These are phyloP conservation scores for Alaudala cheleensis DNA, from an alignment of 2,113 vertebrate species.

Conservation along the genomic window DNA sequence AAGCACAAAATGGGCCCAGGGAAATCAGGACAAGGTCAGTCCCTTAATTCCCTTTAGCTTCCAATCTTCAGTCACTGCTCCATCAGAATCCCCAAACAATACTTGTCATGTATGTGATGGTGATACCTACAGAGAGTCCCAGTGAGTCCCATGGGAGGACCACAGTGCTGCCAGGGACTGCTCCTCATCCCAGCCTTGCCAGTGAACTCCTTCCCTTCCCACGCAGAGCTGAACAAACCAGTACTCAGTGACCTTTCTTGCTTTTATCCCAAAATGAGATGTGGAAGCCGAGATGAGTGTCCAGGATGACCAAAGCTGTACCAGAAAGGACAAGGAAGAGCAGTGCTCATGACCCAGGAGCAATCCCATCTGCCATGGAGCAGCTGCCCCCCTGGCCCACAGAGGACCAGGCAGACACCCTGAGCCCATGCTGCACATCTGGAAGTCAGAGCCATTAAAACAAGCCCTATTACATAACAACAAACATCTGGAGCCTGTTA, in stretches of 20 bases:
- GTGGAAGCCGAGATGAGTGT: fast-evolving
- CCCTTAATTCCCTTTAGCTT: neutral
- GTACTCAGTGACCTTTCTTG: neutral
- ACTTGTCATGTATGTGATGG: neutral
- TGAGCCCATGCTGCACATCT: constrained; percentile 59
- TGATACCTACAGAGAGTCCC: neutral
- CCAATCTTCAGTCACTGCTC: neutral
- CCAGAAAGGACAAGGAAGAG: neutral
- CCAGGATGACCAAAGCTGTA: neutral
- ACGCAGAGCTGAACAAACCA: neutral
- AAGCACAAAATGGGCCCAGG: neutral
- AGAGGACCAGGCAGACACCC: neutral
- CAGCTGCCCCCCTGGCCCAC: neutral
- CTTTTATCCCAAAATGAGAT: neutral
- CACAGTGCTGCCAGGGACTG: neutral
- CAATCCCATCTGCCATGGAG: neutral
- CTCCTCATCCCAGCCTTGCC: neutral
- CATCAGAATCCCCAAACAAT: neutral
- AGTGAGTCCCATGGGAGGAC: neutral
- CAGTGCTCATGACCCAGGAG: neutral
- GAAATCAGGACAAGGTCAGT: neutral
- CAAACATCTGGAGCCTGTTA: constrained; percentile 70
- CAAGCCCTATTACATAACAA: constrained; percentile 69
- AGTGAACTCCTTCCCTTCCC: neutral
- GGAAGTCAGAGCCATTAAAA: constrained; percentile 50